These are phyloP conservation scores for Myotis lucifugus DNA, from an alignment of 2,113 vertebrate genomes.

Conservation along the genomic window DNA sequence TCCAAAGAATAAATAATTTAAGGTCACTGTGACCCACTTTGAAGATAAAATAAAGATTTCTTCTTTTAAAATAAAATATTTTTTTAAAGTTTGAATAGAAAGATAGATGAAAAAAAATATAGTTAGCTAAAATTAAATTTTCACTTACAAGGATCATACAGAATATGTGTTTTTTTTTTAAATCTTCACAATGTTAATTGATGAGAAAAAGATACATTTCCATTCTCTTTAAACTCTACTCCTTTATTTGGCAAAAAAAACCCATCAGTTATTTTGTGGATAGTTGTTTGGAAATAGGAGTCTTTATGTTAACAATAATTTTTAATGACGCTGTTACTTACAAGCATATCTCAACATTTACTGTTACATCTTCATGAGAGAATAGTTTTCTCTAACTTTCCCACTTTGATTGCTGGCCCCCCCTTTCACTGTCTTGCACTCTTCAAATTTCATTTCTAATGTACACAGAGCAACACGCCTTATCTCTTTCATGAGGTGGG, in stretches of 20 bases:
- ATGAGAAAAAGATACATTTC: neutral
- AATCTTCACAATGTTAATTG: neutral
- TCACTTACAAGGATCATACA: neutral
- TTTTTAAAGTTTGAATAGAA: constrained; percentile 62
- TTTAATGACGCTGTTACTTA: neutral
- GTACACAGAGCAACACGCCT: neutral
- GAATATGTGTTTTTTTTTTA: neutral
- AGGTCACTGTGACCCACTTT: constrained; percentile 62
- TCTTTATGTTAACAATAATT: neutral
- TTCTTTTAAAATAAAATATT: constrained; percentile 43
- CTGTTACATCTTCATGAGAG: neutral
- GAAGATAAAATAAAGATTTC: constrained; percentile 49
- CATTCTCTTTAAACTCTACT: neutral
- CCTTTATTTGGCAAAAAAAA: neutral
- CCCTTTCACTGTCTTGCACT: neutral
- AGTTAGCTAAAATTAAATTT: constrained; percentile 52
- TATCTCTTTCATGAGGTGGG: neutral
- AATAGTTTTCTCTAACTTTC: neutral
- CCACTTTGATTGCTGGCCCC: neutral
- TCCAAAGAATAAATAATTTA: constrained; percentile 56
- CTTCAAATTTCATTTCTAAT: neutral
- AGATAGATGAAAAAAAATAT: constrained; percentile 15
- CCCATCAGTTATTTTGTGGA: neutral
- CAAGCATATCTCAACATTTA: neutral
- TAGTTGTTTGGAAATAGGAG: neutral